A percentile compares a stretch with the other conserved stretches of the same genome.
These are phyloP conservation scores for Desoria tigrina DNA, from an alignment of 2,888 invertebrate species.

Conservation along the genomic window DNA sequence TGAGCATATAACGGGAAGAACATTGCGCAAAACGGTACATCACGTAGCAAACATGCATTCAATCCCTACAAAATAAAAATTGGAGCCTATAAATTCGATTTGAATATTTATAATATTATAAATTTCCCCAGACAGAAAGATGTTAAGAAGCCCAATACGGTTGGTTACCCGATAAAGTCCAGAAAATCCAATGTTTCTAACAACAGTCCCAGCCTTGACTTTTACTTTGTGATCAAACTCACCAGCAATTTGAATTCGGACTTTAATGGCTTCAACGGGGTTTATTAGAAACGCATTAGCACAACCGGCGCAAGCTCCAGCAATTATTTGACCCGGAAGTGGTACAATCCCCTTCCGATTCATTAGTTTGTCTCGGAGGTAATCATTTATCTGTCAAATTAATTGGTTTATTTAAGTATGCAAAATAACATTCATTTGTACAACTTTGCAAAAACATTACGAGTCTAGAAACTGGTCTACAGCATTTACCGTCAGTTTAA, in stretches of 20 bases:
- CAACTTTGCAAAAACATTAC: too few relatives aligned
- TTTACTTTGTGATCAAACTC: constrained; percentile 58
- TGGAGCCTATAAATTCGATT: background rate
- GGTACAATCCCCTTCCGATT: constrained; percentile 58
- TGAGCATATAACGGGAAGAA: constrained; percentile 66
- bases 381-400: constrained; percentile 61
- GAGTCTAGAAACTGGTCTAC: background rate
- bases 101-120: background rate
- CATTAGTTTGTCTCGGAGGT: constrained; percentile 61
- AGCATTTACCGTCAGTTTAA: constrained; percentile 61
- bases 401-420: background rate
- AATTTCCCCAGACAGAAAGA: too few relatives aligned
- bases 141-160: background rate
- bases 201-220: constrained; percentile 60
- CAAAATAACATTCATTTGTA: too few relatives aligned
- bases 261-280: constrained; percentile 66
- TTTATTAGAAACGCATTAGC: constrained; percentile 65
- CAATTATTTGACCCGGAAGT: constrained; percentile 61
- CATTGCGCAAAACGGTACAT: constrained; percentile 64
- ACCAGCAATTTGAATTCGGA: constrained; percentile 64
- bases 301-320: constrained; percentile 60
- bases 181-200: constrained; percentile 63
- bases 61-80: constrained; percentile 57
- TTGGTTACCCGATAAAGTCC: constrained; percentile 62
- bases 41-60: constrained; percentile 64